phyloP scores from a whole-genome alignment of 2,888 invertebrate genomes.

The Eristalis arbustorum region DNA sequence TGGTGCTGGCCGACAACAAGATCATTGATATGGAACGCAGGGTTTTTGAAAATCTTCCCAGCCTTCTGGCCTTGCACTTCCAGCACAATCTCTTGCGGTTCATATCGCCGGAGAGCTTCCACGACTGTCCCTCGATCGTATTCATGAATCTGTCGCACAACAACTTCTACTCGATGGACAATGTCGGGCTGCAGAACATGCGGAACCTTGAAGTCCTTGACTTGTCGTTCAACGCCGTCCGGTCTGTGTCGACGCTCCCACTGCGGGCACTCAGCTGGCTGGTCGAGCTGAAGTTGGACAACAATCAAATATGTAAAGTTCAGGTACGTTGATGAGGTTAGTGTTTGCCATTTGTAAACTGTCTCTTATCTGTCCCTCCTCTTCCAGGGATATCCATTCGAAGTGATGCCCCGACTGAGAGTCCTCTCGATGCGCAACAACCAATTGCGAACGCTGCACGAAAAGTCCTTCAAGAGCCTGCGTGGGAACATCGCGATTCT shows the following conservation, averaged over 20 bases:
- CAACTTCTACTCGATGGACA: slow-evolving; percentile 87
- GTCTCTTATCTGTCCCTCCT: background rate
- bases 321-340: slow-evolving; percentile 77
- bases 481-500: slow-evolving; percentile 90
- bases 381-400: slow-evolving; percentile 86
- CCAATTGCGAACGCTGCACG: slow-evolving; percentile 86
- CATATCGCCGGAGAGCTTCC: slow-evolving; percentile 88
- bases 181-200: slow-evolving; percentile 87
- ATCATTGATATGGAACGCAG: slow-evolving; percentile 88
- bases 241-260: slow-evolving; percentile 85
- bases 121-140: slow-evolving; percentile 88
- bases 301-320: slow-evolving; percentile 90
- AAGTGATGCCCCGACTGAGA: slow-evolving; percentile 91
- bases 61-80: slow-evolving; percentile 84
- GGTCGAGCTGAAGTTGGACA: slow-evolving; percentile 91
- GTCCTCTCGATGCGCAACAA: slow-evolving; percentile 90
- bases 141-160: slow-evolving; percentile 92
- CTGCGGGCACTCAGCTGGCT: slow-evolving; percentile 90
- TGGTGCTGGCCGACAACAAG: slow-evolving; percentile 87
- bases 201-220: slow-evolving; percentile 92
- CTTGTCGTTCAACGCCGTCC: slow-evolving; percentile 89
- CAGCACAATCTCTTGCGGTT: slow-evolving; percentile 89
- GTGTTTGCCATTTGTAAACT: background rate
- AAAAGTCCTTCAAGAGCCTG: slow-evolving; percentile 87
- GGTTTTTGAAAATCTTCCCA: slow-evolving; percentile 88